Base-by-base conservation (phyloP, 2,797 vertebrate genomes). In the Ctenosaura bakeri region DNA sequence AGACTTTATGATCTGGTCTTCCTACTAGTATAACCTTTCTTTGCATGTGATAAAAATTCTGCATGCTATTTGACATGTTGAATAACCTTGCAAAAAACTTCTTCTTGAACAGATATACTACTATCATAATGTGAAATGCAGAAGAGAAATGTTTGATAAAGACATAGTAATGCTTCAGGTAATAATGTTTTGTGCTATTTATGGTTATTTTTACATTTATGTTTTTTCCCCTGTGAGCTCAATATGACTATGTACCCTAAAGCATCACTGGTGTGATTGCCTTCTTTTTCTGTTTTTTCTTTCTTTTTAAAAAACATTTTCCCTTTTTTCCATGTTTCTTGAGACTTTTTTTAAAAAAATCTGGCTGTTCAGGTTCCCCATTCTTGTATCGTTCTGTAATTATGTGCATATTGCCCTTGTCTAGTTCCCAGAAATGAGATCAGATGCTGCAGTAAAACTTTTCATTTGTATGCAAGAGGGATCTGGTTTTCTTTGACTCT, bases 81-180 rank as follows among this genome's bases (percentile, higher is more conserved):
- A 42, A 42, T 79, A 38, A 32, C 42, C 42, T 4, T 46, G 42
- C 42, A 46, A 46, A 46, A 46, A 46, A 46, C 42, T 46, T 46
- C 42, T 46, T 4, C 77, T 92, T 95, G 96, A 92, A 88, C 96
- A 99, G 99, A 99, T 99, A 94, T 99, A 99, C 96, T 99, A 99
- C 95, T 99, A 99, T 94, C 99, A 99, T 97, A 99, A 99, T 88
- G 99, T 99, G 91, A 99, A 99, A 94, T 99, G 99, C 96, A 97
- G 99, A 91, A 98, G 98, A 91, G 99, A 99, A 96, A 99, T 99
- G 99, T 99, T 99, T 91, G 99, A 99, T 97, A 99, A 99, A 96
- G 99, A 99, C 95, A 96, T 99, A 95, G 96, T 98, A 94, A 99
- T 99, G 98, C 98, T 99, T 94, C 99, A 99, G 98, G 99, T 99